phyloP scores from a whole-genome alignment of 2,113 vertebrate genomes.

The Dasyornis broadbenti region DNA sequence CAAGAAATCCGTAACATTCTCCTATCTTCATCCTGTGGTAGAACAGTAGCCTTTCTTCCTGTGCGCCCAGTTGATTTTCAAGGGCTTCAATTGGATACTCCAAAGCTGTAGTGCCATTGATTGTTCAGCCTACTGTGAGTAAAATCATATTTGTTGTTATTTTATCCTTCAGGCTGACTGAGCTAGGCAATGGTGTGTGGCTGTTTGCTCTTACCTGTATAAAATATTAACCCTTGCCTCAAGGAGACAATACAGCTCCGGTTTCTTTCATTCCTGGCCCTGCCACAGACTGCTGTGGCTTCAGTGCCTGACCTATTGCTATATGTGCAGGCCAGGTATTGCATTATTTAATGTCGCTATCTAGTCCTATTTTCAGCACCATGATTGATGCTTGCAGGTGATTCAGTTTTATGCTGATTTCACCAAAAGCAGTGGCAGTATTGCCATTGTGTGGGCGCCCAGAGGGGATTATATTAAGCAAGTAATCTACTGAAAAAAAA shows the following conservation, averaged over 20 bases:
- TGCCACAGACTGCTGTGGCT: background rate
- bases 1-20: background rate
- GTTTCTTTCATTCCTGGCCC: background rate
- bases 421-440: background rate
- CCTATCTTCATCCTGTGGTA: background rate
- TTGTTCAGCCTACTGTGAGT: background rate
- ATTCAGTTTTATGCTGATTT: constrained; percentile 25
- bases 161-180: background rate
- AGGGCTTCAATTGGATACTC: background rate
- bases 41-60: background rate
- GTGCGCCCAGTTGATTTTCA: background rate
- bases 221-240: background rate
- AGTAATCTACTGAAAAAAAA: background rate
- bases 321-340: background rate
- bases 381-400: background rate
- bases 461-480: background rate
- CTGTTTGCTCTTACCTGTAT: background rate
- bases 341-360: background rate
- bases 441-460: background rate
- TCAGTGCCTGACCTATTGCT: background rate
- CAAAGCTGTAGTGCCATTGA: background rate
- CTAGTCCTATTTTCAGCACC: background rate
- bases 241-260: background rate
- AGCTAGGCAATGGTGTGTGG: background rate
- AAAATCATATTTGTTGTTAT: background rate